phyloP scores from a whole-genome alignment of 2,113 vertebrate species.

The Haemorhous mexicanus region DNA sequence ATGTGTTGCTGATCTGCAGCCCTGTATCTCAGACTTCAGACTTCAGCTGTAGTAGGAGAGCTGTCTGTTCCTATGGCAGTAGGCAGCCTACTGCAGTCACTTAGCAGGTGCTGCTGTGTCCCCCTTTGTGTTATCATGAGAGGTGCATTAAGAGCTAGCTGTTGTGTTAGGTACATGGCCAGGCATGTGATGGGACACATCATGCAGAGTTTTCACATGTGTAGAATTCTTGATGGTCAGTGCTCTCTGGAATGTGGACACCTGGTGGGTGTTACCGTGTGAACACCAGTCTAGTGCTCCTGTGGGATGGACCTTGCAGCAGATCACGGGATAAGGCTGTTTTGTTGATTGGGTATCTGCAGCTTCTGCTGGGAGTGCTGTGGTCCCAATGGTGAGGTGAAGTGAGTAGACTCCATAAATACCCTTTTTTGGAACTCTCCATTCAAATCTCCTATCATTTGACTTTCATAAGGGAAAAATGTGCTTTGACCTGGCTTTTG shows the following conservation, averaged over 20 bases:
- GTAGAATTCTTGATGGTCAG: neutral
- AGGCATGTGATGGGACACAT: neutral
- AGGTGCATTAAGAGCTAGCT: neutral
- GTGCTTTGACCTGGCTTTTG: neutral
- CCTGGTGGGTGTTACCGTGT: neutral
- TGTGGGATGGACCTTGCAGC: neutral
- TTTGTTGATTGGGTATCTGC: neutral
- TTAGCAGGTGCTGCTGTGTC: neutral
- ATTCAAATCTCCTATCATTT: neutral
- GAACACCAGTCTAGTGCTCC: neutral
- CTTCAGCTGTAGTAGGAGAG: neutral
- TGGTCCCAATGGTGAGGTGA: neutral
- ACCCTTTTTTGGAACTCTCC: neutral
- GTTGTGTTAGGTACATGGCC: accelerated
- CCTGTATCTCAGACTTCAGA: accelerated
- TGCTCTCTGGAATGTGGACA: accelerated
- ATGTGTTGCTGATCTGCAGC: neutral
- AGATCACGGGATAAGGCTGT: neutral
- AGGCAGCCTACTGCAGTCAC: neutral
- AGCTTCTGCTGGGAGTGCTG: neutral
- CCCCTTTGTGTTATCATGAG: neutral
- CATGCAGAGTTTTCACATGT: accelerated
- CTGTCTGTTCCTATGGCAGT: neutral
- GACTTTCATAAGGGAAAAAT: neutral
- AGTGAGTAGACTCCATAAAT: neutral